phyloP scores from a whole-genome alignment of 2,797 vertebrate genomes.

The Pteropus rufus region DNA sequence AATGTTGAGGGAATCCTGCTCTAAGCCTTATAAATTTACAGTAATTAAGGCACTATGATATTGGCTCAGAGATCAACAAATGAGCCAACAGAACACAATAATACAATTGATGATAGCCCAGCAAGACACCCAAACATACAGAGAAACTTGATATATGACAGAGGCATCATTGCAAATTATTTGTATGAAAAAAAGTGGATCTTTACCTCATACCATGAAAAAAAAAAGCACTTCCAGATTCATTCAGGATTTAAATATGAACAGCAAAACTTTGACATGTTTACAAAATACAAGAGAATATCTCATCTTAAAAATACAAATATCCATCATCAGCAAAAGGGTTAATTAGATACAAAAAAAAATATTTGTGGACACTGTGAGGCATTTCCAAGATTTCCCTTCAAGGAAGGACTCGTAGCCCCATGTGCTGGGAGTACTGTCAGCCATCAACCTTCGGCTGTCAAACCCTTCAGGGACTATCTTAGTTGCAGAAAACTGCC shows the following conservation, averaged over 20 bases:
- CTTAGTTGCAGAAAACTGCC: background rate
- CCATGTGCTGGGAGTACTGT: background rate
- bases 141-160: background rate
- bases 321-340: background rate
- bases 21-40: background rate
- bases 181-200: background rate
- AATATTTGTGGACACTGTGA: background rate
- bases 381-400: background rate
- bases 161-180: background rate
- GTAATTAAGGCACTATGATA: background rate
- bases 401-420: background rate
- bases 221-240: background rate
- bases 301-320: background rate
- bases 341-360: background rate
- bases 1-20: background rate
- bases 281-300: background rate
- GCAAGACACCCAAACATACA: background rate
- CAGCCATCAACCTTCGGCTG: too few relatives aligned
- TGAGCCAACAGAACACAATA: background rate
- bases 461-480: background rate
- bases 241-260: slow-evolving; percentile 2
- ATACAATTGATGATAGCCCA: background rate
- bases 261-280: background rate
- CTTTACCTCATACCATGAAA: background rate
- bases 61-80: background rate